Base-by-base conservation (phyloP, 2,888 invertebrate genomes). In the Calliphora vomitoria region DNA sequence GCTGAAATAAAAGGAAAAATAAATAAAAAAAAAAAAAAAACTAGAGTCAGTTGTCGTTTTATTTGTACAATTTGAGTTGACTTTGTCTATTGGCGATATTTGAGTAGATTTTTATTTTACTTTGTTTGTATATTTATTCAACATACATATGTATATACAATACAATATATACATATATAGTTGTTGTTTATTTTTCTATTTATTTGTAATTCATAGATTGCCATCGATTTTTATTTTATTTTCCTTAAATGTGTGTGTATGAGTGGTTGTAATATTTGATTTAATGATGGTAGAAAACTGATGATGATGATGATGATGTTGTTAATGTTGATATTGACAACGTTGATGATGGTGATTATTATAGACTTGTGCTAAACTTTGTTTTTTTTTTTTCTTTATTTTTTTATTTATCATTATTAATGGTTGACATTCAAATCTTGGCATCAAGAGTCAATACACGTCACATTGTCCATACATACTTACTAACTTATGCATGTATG, bases 381-480 rank as follows among this genome's bases (percentile, higher is more conserved):
- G n/a, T 72, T 81, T 41, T 25, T 81, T 55, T 64, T 35, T 66
- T 50, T 66, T 15, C 8, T 31, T n/a, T n/a, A n/a, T n/a, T 15
- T 18, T 53, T 6, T n/a, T 53, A 10, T 62, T 44, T 44, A 13
- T 53, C 18, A 69, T 85, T 68, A 79, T 74, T 69, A 53, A 60
- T 85, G 62, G 8, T 38, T 81, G 81, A 41, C 55, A 81, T 71
- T 76, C 41, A 71, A 75, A 44, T 66, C 8, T 31, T 84, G 53
- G 20, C 4, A 18, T 69, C 3, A 31, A 38, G 44, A 35, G 38
- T 47, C 38, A 50, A 35, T 15, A 53, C 15, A 66, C 38, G 13
- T 41, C 8, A 41, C 41, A 41, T 41, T 8, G 20, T 76, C 4
- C 8, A 53, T 55, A 71, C 8, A n/a, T 11, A 11, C n/a, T n/a